Percentiles rank a stretch among this genome's conserved stretches.
Conservation (phyloP, 2,113 vertebrate genomes). For the Chloropsis cyanopogon region DNA sequence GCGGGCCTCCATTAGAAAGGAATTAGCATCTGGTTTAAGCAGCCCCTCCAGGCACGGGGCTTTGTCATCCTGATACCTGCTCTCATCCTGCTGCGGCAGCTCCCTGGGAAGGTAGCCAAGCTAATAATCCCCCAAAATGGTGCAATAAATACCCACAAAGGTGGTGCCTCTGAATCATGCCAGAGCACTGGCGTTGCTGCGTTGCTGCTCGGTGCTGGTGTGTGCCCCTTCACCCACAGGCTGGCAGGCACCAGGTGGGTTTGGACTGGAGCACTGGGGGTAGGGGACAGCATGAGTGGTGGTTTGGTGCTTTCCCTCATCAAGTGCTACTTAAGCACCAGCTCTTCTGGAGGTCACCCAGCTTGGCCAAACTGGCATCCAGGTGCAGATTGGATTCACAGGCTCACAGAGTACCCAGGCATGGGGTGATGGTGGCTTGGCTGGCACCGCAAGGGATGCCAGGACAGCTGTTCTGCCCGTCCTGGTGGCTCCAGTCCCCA, state of each 20-base stretch:
- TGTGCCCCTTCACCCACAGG: not conserved
- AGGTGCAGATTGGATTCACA: not conserved
- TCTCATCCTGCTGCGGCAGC: not conserved
- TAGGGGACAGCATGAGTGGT: not conserved
- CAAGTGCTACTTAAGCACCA: not conserved
- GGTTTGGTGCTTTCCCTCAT: fast-evolving
- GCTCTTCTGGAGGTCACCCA: not conserved
- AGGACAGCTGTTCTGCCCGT: not conserved
- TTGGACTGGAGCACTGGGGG: fast-evolving
- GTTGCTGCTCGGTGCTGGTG: fast-evolving
- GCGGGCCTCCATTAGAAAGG: not conserved
- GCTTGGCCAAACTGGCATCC: not conserved
- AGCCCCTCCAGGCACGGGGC: not conserved
- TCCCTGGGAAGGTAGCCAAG: conserved; percentile 40
- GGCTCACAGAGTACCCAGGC: fast-evolving
- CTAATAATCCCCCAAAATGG: conserved; percentile 32
- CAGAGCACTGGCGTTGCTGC: not conserved
- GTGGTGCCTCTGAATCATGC: not conserved
- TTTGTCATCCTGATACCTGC: conserved; percentile 16
- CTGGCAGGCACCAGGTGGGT: not conserved
- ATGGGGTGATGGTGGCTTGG: not conserved
- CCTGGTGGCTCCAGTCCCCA: not conserved
- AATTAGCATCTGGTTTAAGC: conserved; percentile 37
- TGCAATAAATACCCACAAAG: not conserved
- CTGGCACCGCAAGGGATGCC: not conserved